A percentile compares a stretch with the other conserved stretches of the same genome.
Conservation (phyloP, 53 echinoderm and acorn worm species). For the Echinarachnius parma region DNA sequence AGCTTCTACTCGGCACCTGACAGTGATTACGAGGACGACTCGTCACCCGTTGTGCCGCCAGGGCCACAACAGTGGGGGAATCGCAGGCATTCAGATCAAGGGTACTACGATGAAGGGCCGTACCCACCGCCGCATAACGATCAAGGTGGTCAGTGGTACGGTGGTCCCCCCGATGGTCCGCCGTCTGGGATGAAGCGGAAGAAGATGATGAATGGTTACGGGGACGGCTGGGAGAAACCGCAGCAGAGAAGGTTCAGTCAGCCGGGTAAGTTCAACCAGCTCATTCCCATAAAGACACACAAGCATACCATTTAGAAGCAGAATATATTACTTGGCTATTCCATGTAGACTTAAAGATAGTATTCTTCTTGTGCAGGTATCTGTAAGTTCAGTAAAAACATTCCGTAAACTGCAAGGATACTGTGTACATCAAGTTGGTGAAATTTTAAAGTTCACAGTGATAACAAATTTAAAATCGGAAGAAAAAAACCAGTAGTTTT, state of each 20-base stretch:
- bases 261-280: conserved; percentile 59
- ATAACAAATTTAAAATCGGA: too few species aligned
- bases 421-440: too few species aligned
- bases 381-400: too few species aligned
- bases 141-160: conserved; percentile 23
- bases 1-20: conserved; percentile 19
- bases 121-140: conserved; percentile 10
- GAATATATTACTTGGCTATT: too few species aligned
- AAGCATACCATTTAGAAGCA: too few species aligned
- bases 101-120: conserved; percentile 7
- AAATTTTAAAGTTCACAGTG: too few species aligned
- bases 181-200: conserved; percentile 47
- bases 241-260: conserved; percentile 38
- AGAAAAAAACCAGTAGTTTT: too few species aligned
- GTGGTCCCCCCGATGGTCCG: too few species aligned
- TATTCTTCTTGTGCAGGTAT: too few species aligned
- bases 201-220: conserved; percentile 39
- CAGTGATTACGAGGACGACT: conserved; percentile 53
- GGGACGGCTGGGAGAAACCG: conserved; percentile 19
- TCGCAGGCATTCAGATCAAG: conserved; percentile 46
- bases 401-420: too few species aligned
- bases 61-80: conserved; percentile 29
- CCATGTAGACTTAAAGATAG: too few species aligned
- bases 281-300: too few species aligned
- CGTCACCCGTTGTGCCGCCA: neutral